phyloP scores from a whole-genome alignment of 2,888 invertebrate genomes.

The Pollenia labialis region DNA sequence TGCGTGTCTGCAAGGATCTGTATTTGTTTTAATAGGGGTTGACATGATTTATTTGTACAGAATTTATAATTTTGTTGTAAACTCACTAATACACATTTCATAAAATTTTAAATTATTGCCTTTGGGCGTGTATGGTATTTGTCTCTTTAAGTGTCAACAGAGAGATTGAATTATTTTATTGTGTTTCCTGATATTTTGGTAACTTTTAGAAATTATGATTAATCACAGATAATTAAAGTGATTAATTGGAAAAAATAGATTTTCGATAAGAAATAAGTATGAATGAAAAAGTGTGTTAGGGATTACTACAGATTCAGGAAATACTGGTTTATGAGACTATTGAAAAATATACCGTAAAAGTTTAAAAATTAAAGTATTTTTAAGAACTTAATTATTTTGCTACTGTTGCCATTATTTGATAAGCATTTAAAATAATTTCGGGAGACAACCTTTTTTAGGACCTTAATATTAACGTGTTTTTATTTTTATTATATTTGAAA shows the following conservation, averaged over 20 bases:
- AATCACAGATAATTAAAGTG: conserved; percentile 75
- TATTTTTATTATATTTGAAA: too few relatives aligned
- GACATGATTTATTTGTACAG: conserved; percentile 72
- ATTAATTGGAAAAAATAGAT: conserved; percentile 73
- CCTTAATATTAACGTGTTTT: too few relatives aligned
- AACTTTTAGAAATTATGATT: conserved; percentile 70
- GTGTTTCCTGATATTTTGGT: conserved; percentile 8
- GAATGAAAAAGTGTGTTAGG: conserved; percentile 68
- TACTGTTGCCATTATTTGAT: too few relatives aligned
- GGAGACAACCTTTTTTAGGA: too few relatives aligned
- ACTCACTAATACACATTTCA: conserved; percentile 48
- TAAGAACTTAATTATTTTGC: too few relatives aligned
- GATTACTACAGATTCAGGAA: conserved; percentile 45
- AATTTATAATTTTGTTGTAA: conserved; percentile 65
- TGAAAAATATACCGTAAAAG: background rate
- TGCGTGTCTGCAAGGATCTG: background rate
- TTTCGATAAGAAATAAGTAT: conserved; percentile 24
- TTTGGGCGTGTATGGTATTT: conserved; percentile 72
- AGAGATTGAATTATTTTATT: conserved; percentile 41
- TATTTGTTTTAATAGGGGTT: conserved; percentile 66
- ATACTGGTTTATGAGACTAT: background rate
- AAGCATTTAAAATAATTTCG: too few relatives aligned
- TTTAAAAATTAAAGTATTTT: background rate
- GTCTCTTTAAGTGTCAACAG: conserved; percentile 72
- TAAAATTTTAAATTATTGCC: conserved; percentile 71